Percentiles rank a stretch among this genome's conserved stretches.
Evolutionary conservation across 2,113 vertebrate species (phyloP).

Genomic region (Cacatua alba): DNA sequence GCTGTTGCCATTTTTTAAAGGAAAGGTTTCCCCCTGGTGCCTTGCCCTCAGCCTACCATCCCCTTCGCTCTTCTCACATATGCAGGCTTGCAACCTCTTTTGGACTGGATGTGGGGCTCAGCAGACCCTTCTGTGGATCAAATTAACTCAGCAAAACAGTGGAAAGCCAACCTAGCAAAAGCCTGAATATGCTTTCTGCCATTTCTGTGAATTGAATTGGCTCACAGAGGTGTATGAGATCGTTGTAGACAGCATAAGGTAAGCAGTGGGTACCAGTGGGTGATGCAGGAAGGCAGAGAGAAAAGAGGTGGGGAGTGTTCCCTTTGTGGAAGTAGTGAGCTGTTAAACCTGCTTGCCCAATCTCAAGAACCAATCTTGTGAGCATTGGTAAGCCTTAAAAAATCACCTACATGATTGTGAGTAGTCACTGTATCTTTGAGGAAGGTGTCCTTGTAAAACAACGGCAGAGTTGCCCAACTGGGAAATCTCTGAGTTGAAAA

Average conservation of each 20-base stretch:
- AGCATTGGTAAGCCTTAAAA: not conserved
- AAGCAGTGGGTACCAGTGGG: not conserved
- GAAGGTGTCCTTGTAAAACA: not conserved
- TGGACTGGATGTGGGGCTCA: not conserved
- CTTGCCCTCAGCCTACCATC: rapidly evolving
- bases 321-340: not conserved
- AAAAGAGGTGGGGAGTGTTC: not conserved
- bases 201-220: not conserved
- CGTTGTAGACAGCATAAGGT: not conserved
- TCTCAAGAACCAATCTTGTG: not conserved
- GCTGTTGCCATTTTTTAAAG: not conserved
- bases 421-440: not conserved
- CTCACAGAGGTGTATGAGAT: not conserved
- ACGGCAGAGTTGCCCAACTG: not conserved
- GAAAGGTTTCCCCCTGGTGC: not conserved
- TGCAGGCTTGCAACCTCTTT: not conserved
- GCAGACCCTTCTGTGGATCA: not conserved
- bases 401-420: not conserved
- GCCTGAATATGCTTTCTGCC: not conserved
- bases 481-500: not conserved
- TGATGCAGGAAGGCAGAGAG: not conserved
- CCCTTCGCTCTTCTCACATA: not conserved
- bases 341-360: not conserved
- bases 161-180: not conserved
- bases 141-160: not conserved